Conservation (phyloP, 2,113 vertebrate species). For the Solenodon paradoxus region DNA sequence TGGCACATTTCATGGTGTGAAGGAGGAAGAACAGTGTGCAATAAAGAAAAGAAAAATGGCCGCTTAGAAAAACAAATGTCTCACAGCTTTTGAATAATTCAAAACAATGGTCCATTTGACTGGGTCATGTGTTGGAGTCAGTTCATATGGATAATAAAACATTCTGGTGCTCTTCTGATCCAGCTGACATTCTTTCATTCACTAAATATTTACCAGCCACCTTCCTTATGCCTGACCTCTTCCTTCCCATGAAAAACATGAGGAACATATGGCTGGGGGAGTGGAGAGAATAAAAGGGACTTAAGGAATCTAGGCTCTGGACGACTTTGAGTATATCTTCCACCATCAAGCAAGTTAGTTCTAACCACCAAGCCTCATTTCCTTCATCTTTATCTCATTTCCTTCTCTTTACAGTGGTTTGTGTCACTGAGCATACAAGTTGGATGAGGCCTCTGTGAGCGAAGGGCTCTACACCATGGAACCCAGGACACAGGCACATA, state of each 20-base stretch:
- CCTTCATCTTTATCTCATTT: not conserved
- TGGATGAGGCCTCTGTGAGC: not conserved
- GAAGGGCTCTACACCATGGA: not conserved
- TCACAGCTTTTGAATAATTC: conserved; percentile 47
- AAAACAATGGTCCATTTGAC: not conserved
- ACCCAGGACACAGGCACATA: not conserved
- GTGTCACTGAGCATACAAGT: not conserved
- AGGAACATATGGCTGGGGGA: not conserved
- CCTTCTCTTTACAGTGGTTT: not conserved
- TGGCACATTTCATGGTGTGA: not conserved
- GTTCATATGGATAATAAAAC: not conserved
- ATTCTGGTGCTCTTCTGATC: not conserved
- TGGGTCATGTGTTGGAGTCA: not conserved
- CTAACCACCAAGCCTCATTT: not conserved
- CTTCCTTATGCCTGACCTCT: not conserved
- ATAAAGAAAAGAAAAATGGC: conserved; percentile 44
- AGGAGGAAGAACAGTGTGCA: not conserved
- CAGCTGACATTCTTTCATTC: not conserved
- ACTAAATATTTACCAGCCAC: not conserved
- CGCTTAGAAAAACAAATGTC: conserved; percentile 43
- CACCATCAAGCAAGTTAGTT: not conserved
- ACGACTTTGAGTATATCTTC: not conserved
- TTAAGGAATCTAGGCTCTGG: not conserved
- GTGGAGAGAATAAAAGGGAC: not conserved
- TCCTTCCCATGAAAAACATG: not conserved